Conservation (phyloP, 1,140 invertebrate species). For the Drosophila suzukii region DNA sequence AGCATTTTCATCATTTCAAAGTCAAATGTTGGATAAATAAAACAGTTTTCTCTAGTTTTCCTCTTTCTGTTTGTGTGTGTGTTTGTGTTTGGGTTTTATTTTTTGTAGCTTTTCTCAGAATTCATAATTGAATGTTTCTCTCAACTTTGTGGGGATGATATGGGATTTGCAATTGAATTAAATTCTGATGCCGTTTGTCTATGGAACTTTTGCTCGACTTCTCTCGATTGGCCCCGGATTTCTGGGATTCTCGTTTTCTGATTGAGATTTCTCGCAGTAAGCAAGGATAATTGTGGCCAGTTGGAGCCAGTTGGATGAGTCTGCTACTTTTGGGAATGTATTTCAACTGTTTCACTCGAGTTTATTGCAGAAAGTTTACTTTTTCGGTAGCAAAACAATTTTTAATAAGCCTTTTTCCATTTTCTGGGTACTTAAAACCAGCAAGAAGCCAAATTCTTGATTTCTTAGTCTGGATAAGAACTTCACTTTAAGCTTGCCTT, state of each 20-base stretch:
- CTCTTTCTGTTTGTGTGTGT: slow-evolving; percentile 3
- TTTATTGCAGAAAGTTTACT: background rate
- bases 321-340: background rate
- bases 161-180: slow-evolving; percentile 59
- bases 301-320: background rate
- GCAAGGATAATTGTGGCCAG: slow-evolving; percentile 34
- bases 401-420: background rate
- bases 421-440: background rate
- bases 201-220: slow-evolving; percentile 30
- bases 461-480: no score
- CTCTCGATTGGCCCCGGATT: slow-evolving; percentile 13
- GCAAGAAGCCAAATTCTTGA: no score
- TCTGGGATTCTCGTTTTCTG: slow-evolving; percentile 3
- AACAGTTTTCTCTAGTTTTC: slow-evolving; percentile 58
- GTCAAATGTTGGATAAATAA: slow-evolving; percentile 66
- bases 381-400: background rate
- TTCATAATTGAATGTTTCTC: slow-evolving; percentile 61
- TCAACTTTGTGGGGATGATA: slow-evolving; percentile 46
- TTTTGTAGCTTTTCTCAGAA: slow-evolving; percentile 44
- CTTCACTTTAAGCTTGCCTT: background rate
- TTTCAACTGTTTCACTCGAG: background rate
- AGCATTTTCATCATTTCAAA: slow-evolving; percentile 61
- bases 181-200: slow-evolving; percentile 53
- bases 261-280: slow-evolving; percentile 23
- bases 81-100: slow-evolving; percentile 2